Evolutionary conservation across 2,113 vertebrate species (phyloP), one percentile per base, ranked within the genome.

Genomic region (Tringa solitaria): DNA sequence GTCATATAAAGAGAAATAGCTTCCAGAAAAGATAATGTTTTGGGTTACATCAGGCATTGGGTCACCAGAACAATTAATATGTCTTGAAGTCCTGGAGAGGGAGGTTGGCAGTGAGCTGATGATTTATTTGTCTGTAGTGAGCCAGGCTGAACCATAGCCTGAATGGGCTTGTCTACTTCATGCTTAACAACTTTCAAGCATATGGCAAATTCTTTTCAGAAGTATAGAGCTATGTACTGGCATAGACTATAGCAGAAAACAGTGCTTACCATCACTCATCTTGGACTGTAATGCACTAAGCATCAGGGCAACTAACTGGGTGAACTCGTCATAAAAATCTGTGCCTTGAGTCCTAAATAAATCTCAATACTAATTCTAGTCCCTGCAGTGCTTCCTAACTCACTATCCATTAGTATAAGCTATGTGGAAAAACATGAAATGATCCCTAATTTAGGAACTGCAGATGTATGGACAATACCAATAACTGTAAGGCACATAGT

Each of bases 251-350:
- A 53, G 77, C 22, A 80, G 33, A n/a, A 73, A 50, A 27, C 6
- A 45, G 0, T 28, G 60, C 46, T 35, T 9, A 2, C 9, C 1
- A 10, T 30, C 17, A 2, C 24, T 79, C 18, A 23, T 17, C 28
- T 59, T 0, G 1, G 16, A 5, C 21, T 48, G 4, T 5, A 18
- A 33, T 14, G 48, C 22, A 5, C 8, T 8, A n/a, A n/a, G 4
- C 27, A 12, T 30, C 10, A 6, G 51, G n/a, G 53, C 57, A 84
- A 35, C 43, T 87, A 43, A 57, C 28, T 37, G 30, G 26, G 9
- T 78, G 51, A 75, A 30, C 45, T 60, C 45, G 6, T 57, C 8
- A 17, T 48, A 32, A 1, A 4, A 30, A 8, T n/a, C 22, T 85
- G 10, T 65, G 51, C 54, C 72, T 32, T 35, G 23, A 61, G 23